Base-by-base conservation (phyloP, 2,888 invertebrate genomes). In the Standfussiana lucernea region DNA sequence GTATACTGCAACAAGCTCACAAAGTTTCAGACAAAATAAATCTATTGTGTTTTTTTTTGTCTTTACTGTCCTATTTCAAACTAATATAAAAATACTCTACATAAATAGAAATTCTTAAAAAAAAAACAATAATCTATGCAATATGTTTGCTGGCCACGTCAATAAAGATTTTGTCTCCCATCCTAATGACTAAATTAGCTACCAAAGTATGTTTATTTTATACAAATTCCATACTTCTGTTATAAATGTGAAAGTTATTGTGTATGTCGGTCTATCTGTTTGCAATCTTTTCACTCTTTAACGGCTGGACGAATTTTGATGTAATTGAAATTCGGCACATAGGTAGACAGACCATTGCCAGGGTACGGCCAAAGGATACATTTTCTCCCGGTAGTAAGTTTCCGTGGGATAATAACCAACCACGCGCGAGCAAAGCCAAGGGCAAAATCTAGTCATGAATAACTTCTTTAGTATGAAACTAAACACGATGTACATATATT, bases 391-490 rank as follows among this genome's bases (percentile, higher is more conserved):
- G 13, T 53, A 53, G n/a, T 13, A 56, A 53, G 6, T 32, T 59
- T 8, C 2, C 59, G 32, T 59, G 28, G 15, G 28, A 56, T 56
- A 56, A 56, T 32, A 59, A 18, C 8, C 18, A 32, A 59, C 32
- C 32, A 32, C 1, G 18, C 35, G 18, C 35, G 21, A 35, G 35
- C 37, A 62, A 62, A 37, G 13, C 37, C 2, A 13, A 5, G 13
- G 13, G 6, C 6, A 37, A 62, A 37, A 62, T 13, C 24, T 37
- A 32, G 13, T 42, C 8, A 21, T 13, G 21, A 21, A 65, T 59
- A 8, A 69, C 75, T 67, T 67, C 37, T 80, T 56, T 66, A 73
- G 70, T 69, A 35, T 15, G 13, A 70, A 81, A 40, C 47, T 18
- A 18, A 50, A 59, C 78, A 82, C 82, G 56, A 24, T 40, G 24